Evolutionary conservation across 2,113 vertebrate genomes (phyloP).

Genomic region (Muntiacus muntjak): DNA sequence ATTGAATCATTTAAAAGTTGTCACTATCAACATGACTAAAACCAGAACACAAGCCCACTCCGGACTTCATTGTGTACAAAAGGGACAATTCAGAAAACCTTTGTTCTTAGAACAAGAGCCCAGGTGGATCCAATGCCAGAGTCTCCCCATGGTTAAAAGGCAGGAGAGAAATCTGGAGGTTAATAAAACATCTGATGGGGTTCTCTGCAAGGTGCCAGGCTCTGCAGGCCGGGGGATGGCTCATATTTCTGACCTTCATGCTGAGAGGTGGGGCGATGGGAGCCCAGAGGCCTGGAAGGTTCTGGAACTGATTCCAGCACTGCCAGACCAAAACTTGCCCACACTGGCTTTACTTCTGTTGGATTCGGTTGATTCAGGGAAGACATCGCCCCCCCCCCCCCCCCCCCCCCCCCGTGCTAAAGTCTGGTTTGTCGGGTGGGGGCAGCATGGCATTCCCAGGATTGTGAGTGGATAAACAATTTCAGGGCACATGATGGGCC

Average conservation of each 20-base stretch:
- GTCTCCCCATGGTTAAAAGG: neutral
- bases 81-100: neutral
- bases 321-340: accelerated
- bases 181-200: neutral
- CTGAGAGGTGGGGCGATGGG: accelerated
- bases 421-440: neutral
- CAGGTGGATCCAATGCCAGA: accelerated
- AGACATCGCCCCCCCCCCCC: accelerated
- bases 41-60: neutral
- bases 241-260: neutral
- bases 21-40: accelerated
- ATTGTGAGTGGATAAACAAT: neutral
- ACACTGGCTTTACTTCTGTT: accelerated
- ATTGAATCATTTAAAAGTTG: neutral
- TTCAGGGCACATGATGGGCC: neutral
- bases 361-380: neutral
- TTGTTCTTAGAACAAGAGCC: neutral
- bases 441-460: too few relatives aligned
- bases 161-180: neutral
- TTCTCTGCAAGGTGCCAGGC: neutral
- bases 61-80: accelerated
- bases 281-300: neutral
- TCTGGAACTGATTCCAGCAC: neutral
- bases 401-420: neutral
- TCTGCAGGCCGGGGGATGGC: accelerated